Base-by-base conservation (phyloP, 2,113 vertebrate genomes). In the Rhinolophus sinicus region DNA sequence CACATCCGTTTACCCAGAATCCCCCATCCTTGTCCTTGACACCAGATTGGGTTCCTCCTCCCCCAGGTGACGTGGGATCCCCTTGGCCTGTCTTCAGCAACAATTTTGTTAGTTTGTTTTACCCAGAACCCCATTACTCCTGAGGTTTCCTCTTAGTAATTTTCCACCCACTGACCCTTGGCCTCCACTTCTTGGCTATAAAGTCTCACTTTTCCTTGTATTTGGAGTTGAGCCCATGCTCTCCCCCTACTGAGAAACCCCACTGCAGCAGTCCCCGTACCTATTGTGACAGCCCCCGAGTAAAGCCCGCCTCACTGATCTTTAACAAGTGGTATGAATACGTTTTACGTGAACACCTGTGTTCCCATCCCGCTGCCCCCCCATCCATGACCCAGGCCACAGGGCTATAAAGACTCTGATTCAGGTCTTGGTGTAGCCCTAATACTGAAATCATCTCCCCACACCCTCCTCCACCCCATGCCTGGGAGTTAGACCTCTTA, bases 401-500 rank as follows among this genome's bases (percentile, higher is more conserved):
- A 60, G 52, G 33, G 35, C 60, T 54, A 40, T 11, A 12, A 11
- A 84, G 19, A 40, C 50, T 52, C 84, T 47, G 40, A 47, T 40
- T 65, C 8, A 19, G 26, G 47, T 54, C 50, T 56, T 52, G n/a
- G 16, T 58, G 22, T 24, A 18, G 28, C 44, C 58, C 22, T 5
- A 15, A 76, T 58, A 40, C 72, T 89, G 19, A 83, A 28, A 33
- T 33, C 9, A 22, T 60, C 33, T 56, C n/a, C 56, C 64, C 11
- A 24, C 26, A 38, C 7, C 1, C 19, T 73, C 4, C 35, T 83
- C 40, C 3, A 10, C 3, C 40, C 40, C 9, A 0, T 0, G 26
- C 40, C 88, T 65, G 21, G 21, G 22, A 70, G 64, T 88, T 19
- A 47, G 56, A 38, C 10, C 30, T 73, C 54, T 44, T 15, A 7